Evolutionary conservation across 1,140 invertebrate genomes (phyloP), one percentile per base, ranked within the genome.

Genomic region (Polyergus mexicanus): DNA sequence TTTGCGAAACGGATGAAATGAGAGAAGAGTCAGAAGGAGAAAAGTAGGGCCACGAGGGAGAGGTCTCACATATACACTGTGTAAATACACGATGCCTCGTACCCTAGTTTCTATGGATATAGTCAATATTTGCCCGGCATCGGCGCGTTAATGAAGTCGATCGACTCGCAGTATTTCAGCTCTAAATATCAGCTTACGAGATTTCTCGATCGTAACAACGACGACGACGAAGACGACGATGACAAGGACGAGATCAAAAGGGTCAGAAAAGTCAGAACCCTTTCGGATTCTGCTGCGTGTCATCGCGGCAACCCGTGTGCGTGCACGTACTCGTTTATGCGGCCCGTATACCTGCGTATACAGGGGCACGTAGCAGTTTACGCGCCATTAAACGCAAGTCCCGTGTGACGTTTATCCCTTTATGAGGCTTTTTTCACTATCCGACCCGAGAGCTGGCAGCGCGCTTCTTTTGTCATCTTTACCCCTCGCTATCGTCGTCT

Each of bases 51-150:
- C 44, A 41, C 51, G 51, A 25, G 72, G 58, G n/a, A 69, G 19
- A 51, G 16, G 47, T 51, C 47, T 19, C 47, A 16, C 47, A 6
- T 19, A 16, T 51, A 22, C 19, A 47, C 38, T 60, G 54, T 83
- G 85, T 54, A 62, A 51, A 87, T 51, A 32, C 63, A 22, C 68
- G 87, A 58, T 72, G 56, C 78, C 87, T 71, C 58, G 89, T 90
- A 93, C 93, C 94, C 94, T 60, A 93, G 92, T 94, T 93, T 93
- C 88, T 86, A 85, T 81, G 41, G 75, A 68, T 38, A 69, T 91
- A 93, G 93, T 95, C 93, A 95, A 95, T 95, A 95, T 95, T 95
- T 95, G 93, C 91, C 44, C 68, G 91, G 91, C 93, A 94, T 92
- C 92, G 92, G 92, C 84, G 85, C 80, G 91, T 93, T 92, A 89